Evolutionary conservation across 2,797 vertebrate species (phyloP), one percentile per base, ranked within the genome.

Genomic region (Anguilla obscura): DNA sequence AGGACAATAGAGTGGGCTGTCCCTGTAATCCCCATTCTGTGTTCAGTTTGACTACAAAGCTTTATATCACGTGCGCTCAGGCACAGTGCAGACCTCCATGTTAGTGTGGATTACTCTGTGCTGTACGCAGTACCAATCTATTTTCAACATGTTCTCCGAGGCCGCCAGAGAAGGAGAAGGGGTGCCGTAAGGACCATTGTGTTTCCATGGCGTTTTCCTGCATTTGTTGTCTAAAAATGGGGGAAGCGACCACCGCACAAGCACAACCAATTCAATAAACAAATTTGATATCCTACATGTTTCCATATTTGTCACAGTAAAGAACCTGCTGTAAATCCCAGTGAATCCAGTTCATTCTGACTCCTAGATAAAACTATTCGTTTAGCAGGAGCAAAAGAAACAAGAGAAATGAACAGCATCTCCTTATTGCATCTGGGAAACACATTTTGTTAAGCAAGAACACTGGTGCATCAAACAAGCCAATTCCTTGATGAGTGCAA

Each of bases 401-500:
- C 54, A 56, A 56, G 14, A 56, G 71, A 27, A 30, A 30, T 36
- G 2, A 76, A 14, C 33, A 33, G 30, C 8, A 1, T 52, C n/a
- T 85, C 52, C 54, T 56, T 8, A 2, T 56, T 56, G n/a, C 52
- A 85, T 85, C 54, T 16, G 10, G 24, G 40, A 21, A 30, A 85
- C n/a, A 71, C 5, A 71, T 27, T 21, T 69, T 8, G 4, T 63
- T 63, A 24, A 18, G 16, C 16, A 0, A 63, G 24, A 12, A 84
- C 16, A 24, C 80, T 1, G 2, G 27, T 66, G 9, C 52, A 45
- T 40, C 33, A 50, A 76, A 60, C 24, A 86, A 45, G 84, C 69
- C 16, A 66, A 76, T 85, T 60, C 40, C 21, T 58, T 21, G 71
- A 79, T 87, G 74, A 85, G 52, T 52, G 18, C 63, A 71, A 24